Evolutionary conservation across 1,140 invertebrate genomes (phyloP).

Genomic region (Rhopalosiphum padi): DNA sequence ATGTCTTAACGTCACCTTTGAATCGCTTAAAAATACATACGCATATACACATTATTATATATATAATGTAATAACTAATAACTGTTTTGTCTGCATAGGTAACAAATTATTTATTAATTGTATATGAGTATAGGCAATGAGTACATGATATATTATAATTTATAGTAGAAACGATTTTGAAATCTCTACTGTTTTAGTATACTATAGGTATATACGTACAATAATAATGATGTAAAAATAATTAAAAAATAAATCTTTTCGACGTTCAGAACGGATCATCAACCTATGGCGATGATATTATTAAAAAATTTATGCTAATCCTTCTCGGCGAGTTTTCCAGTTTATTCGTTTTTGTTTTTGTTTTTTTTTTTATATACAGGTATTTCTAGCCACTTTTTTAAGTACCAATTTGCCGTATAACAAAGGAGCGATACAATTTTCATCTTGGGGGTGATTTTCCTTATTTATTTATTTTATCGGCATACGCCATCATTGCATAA

Average conservation of each 20-base stretch:
- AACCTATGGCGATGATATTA: not conserved
- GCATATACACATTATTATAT: too few relatives aligned
- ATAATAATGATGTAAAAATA: constrained; percentile 14
- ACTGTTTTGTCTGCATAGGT: not conserved
- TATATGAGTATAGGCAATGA: not conserved
- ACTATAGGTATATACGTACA: not conserved
- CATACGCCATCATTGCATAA: constrained; percentile 14
- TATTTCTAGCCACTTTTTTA: constrained; percentile 18
- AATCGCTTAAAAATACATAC: not conserved
- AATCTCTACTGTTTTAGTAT: not conserved
- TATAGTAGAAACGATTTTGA: not conserved
- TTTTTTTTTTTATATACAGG: not conserved
- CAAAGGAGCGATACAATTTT: not conserved
- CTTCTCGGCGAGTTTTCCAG: not conserved
- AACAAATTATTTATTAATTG: not conserved
- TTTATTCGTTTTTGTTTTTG: not conserved
- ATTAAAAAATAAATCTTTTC: constrained; percentile 8
- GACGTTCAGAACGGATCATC: not conserved
- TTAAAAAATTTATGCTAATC: not conserved
- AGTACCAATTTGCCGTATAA: not conserved
- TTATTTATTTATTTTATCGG: constrained; percentile 46
- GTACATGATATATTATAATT: not conserved
- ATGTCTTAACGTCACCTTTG: not conserved
- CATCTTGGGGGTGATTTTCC: constrained; percentile 54
- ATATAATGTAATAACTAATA: not conserved